Evolutionary conservation across 2,888 invertebrate species (phyloP), one percentile per base, ranked within the genome.

Genomic region (Neoscelio sp.): DNA sequence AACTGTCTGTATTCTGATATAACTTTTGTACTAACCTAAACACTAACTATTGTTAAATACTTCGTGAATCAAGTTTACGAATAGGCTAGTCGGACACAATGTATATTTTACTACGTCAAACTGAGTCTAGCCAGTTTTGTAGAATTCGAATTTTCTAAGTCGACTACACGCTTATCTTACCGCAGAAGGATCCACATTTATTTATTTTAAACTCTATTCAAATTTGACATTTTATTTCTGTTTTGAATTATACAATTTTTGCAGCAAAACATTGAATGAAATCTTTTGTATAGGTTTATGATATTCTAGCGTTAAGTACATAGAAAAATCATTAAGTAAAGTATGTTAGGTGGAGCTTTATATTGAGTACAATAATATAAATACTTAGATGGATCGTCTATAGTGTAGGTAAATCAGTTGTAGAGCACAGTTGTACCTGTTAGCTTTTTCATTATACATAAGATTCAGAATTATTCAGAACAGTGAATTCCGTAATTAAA

Each of bases 101-200:
- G 30, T 70, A 54, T 62, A 52, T 62, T 70, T 65, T 48, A 73
- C 80, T 77, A 78, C 73, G 30, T 84, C 85, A 87, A 86, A 82
- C 84, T 86, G 83, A 84, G 80, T 82, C 86, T 86, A 87, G 85
- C 82, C 82, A 83, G 80, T 82, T 84, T 85, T 81, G 83, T 83
- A 85, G 80, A 87, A 82, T 81, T 87, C 81, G 85, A 87, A 81
- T 78, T 85, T 68, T 87, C 88, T 88, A 86, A 84, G 62, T 85
- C 81, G 82, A 85, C 88, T 89, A 89, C 88, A 80, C 81, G 84
- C 79, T 83, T 78, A 81, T 83, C 84, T 85, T 85, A 84, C 85
- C 80, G 83, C 85, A 86, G 87, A 82, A 88, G 82, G 87, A 87
- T 85, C 82, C 77, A 80, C 67, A 73, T 40, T 60, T 42, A 23